Percentiles rank a stretch among this genome's conserved stretches.
These are phyloP conservation scores for Tarsius wallacei DNA, from an alignment of 2,797 vertebrate genomes.

Conservation along the genomic window DNA sequence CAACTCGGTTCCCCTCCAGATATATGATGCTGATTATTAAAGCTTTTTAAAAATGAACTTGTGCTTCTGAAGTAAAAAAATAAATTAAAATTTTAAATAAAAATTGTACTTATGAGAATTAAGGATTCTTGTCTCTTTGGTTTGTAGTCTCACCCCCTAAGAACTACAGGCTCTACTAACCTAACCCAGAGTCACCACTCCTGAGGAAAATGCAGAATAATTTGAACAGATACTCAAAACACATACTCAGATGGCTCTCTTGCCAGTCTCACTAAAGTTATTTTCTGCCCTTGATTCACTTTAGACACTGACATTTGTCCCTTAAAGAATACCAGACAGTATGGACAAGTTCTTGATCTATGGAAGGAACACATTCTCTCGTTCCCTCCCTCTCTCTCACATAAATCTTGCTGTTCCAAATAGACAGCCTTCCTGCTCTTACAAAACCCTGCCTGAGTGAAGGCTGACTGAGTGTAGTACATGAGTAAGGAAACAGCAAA, in stretches of 20 bases:
- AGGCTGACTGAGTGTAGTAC: not conserved
- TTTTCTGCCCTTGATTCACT: not conserved
- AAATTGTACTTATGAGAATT: not conserved
- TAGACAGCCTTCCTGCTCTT: not conserved
- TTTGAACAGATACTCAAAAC: not conserved
- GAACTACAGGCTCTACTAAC: not conserved
- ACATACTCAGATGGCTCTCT: not conserved
- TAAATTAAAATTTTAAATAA: not conserved
- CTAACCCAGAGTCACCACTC: not conserved
- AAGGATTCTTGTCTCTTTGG: not conserved
- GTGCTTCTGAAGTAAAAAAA: not conserved
- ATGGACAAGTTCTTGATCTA: not conserved
- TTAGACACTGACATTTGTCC: not conserved
- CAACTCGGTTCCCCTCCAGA: not conserved
- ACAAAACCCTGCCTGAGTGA: not conserved
- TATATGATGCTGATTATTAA: not conserved
- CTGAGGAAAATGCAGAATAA: not conserved
- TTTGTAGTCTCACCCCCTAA: not conserved
- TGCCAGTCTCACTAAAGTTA: not conserved
- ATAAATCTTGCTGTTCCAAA: not conserved
- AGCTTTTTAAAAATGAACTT: constrained; percentile 34
- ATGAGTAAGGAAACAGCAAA: not conserved
- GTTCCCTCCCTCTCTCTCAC: too few relatives aligned
- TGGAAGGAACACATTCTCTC: not conserved
- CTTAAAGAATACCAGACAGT: not conserved